These are phyloP conservation scores for Mormyrops boulengeri DNA, from an alignment of 2,797 vertebrate genomes.

Conservation along the genomic window DNA sequence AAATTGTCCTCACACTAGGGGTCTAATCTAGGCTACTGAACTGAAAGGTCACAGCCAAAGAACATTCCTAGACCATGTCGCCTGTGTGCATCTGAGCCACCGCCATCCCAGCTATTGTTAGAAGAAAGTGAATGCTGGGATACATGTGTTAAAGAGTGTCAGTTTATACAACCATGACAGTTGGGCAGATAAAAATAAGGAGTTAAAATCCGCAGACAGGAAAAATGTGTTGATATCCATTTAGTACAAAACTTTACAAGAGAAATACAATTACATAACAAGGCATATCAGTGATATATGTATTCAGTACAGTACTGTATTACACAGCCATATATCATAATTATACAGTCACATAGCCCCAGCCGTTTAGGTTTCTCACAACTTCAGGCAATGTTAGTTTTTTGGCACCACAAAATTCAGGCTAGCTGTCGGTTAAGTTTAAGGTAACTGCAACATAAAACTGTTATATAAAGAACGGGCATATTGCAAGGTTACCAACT, in stretches of 20 bases:
- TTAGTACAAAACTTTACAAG: background rate
- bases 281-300: background rate
- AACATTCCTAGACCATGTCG: conserved; percentile 29
- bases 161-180: background rate
- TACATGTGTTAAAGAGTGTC: conserved; percentile 1
- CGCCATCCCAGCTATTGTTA: conserved; percentile 15
- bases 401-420: background rate
- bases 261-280: background rate
- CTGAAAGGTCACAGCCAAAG: conserved; percentile 49
- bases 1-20: conserved; percentile 31
- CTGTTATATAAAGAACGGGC: conserved; percentile 20
- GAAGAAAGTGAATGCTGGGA: background rate
- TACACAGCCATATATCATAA: background rate
- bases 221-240: background rate
- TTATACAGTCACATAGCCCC: background rate
- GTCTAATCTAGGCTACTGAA: conserved; percentile 40
- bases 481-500: conserved; percentile 18
- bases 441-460: conserved; percentile 35
- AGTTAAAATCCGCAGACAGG: background rate
- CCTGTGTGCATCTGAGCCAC: conserved; percentile 21
- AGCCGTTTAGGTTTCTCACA: background rate
- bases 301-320: background rate
- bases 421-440: conserved; percentile 22
- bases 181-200: background rate
- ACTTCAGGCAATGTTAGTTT: background rate